Evolutionary conservation across 2,113 vertebrate genomes (phyloP), one percentile per base, ranked within the genome.

Genomic region (Ivindomyrus marchei): DNA sequence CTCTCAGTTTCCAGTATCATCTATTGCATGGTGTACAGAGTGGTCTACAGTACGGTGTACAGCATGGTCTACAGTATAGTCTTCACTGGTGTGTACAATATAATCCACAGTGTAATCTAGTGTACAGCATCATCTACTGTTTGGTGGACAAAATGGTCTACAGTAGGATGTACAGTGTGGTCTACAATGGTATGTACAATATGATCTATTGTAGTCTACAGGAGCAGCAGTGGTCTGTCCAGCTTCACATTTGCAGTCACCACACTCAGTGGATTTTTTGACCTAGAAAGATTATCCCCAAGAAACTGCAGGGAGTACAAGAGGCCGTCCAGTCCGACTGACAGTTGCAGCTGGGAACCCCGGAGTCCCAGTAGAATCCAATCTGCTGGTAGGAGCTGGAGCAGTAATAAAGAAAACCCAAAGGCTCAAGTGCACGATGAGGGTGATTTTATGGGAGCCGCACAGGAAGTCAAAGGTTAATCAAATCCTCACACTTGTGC

Each of bases 401-500:
- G 19, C 87, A 45, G 62, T 58, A 62, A n/a, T 88, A 36, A 42
- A 42, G 87, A 88, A 19, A 88, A 62, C 21, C 9, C 52, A 36
- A 56, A 56, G 42, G 56, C 42, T 88, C 56, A 56, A 46, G 7
- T 24, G 19, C 31, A 53, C 17, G 50, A 58, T 88, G 52, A 70
- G n/a, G 36, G 15, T 80, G 74, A 42, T 80, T 42, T 80, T 36
- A 42, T 80, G 62, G 62, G n/a, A 70, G 62, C 52, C 10, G 52
- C 45, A 45, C 36, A 66, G 10, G 50, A 88, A 66, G 58, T 66
- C 56, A 88, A 66, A 46, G 87, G 53, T 46, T 88, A 88, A 88
- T 24, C 50, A 10, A 66, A 88, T 46, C 19, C 11, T 17, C 70
- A 77, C 70, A 39, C 70, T 77, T 17, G 8, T 47, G 42, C 80